These are phyloP conservation scores for Rhopalosiphum padi DNA, from an alignment of 1,140 invertebrate genomes.

Conservation along the genomic window DNA sequence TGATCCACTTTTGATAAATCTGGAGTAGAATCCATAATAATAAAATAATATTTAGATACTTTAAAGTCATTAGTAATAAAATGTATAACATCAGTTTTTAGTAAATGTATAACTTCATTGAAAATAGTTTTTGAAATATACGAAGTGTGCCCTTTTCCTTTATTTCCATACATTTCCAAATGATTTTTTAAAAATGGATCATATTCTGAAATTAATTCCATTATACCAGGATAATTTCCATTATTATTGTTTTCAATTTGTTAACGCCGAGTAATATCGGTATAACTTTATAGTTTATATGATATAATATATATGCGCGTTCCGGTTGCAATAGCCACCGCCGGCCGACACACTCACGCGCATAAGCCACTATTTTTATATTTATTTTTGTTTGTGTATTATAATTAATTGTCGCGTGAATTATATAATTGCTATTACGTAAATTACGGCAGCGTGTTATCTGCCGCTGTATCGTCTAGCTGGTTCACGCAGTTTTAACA, in stretches of 20 bases:
- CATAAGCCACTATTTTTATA: too few relatives aligned
- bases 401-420: too few relatives aligned
- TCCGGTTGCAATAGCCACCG: too few relatives aligned
- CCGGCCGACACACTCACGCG: too few relatives aligned
- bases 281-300: too few relatives aligned
- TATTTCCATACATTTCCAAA: background rate
- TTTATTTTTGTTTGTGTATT: too few relatives aligned
- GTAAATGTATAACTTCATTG: slow-evolving; percentile 5
- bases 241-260: background rate
- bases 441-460: too few relatives aligned
- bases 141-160: background rate
- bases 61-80: slow-evolving; percentile 55
- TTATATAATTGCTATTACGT: too few relatives aligned
- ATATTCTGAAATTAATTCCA: slow-evolving; percentile 6
- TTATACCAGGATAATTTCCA: background rate
- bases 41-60: slow-evolving; percentile 20
- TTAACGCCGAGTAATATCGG: too few relatives aligned
- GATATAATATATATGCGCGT: too few relatives aligned
- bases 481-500: too few relatives aligned
- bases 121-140: slow-evolving; percentile 8
- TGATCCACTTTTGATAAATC: slow-evolving; percentile 59
- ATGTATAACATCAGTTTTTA: slow-evolving; percentile 51
- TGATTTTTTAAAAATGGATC: background rate
- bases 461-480: too few relatives aligned
- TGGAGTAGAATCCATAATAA: slow-evolving; percentile 28